These are phyloP conservation scores for Zosterops hypoxanthus DNA, from an alignment of 2,113 vertebrate genomes.

Conservation along the genomic window DNA sequence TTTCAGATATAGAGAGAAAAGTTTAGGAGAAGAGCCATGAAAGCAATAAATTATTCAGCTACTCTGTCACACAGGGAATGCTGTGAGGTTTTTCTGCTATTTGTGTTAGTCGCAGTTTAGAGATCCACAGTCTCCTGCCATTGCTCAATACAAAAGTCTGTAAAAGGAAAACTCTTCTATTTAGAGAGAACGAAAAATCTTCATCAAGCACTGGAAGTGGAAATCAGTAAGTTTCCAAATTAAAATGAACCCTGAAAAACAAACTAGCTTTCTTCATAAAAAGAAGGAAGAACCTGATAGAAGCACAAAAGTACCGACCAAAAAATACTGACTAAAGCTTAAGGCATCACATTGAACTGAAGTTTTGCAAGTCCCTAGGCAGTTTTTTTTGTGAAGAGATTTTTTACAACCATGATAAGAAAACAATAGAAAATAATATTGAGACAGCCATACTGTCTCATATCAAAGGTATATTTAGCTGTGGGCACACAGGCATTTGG, in stretches of 20 bases:
- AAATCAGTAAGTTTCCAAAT: background rate
- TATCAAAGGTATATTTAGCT: background rate
- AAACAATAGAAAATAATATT: background rate
- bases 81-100: background rate
- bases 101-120: background rate
- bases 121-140: background rate
- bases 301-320: background rate
- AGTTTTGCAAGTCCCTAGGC: background rate
- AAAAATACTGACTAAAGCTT: no score
- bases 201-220: background rate
- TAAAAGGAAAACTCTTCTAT: background rate
- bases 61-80: background rate
- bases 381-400: background rate
- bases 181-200: background rate
- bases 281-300: background rate
- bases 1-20: background rate
- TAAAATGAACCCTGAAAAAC: background rate
- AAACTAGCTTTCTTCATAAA: background rate
- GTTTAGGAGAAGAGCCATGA: background rate
- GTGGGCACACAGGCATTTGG: background rate
- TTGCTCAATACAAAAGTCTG: background rate
- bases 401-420: background rate
- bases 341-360: background rate
- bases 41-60: background rate
- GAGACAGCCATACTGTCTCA: background rate